Evolutionary conservation across 2,797 vertebrate species (phyloP).

Genomic region (Channa striata): DNA sequence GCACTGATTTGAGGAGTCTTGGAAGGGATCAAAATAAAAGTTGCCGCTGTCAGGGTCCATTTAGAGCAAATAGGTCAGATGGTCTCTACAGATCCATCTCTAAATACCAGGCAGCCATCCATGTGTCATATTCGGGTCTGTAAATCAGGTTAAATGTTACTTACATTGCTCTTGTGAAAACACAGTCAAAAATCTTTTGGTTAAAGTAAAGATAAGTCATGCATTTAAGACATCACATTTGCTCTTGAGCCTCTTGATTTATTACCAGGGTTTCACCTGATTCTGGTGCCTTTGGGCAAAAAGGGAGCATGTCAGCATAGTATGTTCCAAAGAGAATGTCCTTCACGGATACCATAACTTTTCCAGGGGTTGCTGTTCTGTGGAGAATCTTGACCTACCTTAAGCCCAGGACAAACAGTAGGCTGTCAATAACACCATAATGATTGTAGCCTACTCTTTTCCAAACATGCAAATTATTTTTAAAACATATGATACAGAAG

Average conservation of each 20-base stretch:
- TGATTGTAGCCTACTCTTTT: neutral
- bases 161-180: conserved; percentile 27
- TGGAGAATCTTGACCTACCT: neutral
- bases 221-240: neutral
- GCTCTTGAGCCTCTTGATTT: neutral
- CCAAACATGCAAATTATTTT: conserved; percentile 14
- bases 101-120: conserved; percentile 26
- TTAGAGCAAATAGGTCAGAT: conserved; percentile 50
- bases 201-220: neutral
- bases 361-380: neutral
- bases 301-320: neutral
- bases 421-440: neutral
- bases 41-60: conserved; percentile 41
- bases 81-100: conserved; percentile 36
- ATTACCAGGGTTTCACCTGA: neutral
- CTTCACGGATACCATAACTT: neutral
- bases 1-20: conserved; percentile 25
- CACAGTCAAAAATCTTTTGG: conserved; percentile 10
- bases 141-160: conserved; percentile 39
- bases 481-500: neutral
- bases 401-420: conserved; percentile 1
- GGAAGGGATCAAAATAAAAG: conserved; percentile 36
- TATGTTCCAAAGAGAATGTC: neutral
- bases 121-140: conserved; percentile 29
- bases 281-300: neutral